These are phyloP conservation scores for Chaetoderma sp. DNA, from an alignment of 2,888 invertebrate genomes.

Conservation along the genomic window DNA sequence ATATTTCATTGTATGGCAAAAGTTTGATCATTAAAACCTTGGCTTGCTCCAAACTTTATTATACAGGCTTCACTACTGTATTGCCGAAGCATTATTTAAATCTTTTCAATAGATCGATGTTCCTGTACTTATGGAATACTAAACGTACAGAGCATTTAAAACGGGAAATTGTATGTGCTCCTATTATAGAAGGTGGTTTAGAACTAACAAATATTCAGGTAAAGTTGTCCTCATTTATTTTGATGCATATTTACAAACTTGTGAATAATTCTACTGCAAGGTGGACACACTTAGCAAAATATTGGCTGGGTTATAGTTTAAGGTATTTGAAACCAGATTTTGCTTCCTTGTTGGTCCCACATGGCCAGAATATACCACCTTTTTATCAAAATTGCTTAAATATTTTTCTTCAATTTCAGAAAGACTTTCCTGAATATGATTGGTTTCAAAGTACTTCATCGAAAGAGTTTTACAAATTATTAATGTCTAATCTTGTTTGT, in stretches of 20 bases:
- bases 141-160: constrained; percentile 3
- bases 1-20: constrained; percentile 7
- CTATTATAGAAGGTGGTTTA: constrained; percentile 3
- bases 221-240: not conserved
- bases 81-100: not conserved
- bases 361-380: constrained; percentile 18
- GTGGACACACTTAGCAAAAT: constrained; percentile 29
- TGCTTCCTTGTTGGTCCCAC: constrained; percentile 13
- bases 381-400: constrained; percentile 2
- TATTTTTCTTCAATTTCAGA: not conserved
- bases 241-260: constrained; percentile 16
- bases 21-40: constrained; percentile 4
- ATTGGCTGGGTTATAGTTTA: constrained; percentile 26
- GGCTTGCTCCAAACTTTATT: constrained; percentile 7
- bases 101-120: not conserved
- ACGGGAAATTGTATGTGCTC: not conserved
- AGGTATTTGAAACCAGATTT: not conserved
- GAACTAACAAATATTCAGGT: constrained; percentile 2
- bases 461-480: too few species aligned
- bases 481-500: too few species aligned
- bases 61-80: not conserved
- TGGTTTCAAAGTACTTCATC: too few species aligned
- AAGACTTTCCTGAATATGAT: not conserved
- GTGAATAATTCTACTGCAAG: constrained; percentile 6
- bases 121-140: not conserved